These are phyloP conservation scores for Microcebus tavaratra DNA, from an alignment of 2,113 vertebrate species.

Conservation along the genomic window DNA sequence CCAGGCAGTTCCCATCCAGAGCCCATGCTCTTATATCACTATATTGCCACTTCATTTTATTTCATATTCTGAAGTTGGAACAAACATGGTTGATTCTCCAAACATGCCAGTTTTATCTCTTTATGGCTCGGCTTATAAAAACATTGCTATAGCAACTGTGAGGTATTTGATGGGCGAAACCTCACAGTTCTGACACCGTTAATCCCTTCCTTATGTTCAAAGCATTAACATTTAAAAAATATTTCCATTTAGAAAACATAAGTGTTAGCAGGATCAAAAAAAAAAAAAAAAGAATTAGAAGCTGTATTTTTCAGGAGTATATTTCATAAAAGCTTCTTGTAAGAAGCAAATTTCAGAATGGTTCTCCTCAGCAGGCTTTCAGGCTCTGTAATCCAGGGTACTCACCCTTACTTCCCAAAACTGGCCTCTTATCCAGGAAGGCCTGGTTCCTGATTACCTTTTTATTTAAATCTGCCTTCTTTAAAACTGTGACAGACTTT, in stretches of 20 bases:
- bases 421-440: neutral
- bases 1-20: neutral
- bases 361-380: neutral
- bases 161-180: slow-evolving; percentile 26
- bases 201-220: slow-evolving; percentile 62
- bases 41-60: neutral
- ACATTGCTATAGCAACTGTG: slow-evolving; percentile 70
- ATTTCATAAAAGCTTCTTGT: neutral
- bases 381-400: neutral
- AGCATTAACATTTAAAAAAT: slow-evolving; percentile 58
- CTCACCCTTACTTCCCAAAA: rapidly evolving
- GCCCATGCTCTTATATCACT: neutral
- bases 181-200: slow-evolving; percentile 46
- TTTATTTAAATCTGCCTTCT: neutral
- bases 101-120: slow-evolving; percentile 41
- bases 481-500: neutral
- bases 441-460: neutral
- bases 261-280: slow-evolving; percentile 59
- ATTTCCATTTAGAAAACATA: slow-evolving; percentile 48
- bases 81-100: neutral
- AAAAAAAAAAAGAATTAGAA: slow-evolving; percentile 56
- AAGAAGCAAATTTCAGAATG: neutral
- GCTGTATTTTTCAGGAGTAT: neutral
- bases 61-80: neutral
- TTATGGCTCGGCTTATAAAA: slow-evolving; percentile 43